Percentiles rank a stretch among this genome's conserved stretches.
These are phyloP conservation scores for Nephila pilipes DNA, from an alignment of 1,140 invertebrate species.

Conservation along the genomic window DNA sequence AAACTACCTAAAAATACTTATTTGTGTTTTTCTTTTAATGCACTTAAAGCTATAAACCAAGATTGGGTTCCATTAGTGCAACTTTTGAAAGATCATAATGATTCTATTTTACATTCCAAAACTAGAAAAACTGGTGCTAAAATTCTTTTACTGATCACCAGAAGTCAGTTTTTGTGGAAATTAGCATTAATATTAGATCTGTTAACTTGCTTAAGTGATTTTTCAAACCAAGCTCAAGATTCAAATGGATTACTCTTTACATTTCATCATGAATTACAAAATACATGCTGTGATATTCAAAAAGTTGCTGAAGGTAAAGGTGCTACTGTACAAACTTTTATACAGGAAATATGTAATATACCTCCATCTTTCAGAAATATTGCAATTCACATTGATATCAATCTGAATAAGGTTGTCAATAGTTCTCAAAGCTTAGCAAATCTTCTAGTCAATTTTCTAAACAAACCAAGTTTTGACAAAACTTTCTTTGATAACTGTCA, in stretches of 20 bases:
- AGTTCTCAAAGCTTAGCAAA: neutral
- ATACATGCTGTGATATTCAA: neutral
- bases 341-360: neutral
- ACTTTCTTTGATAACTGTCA: neutral
- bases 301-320: slow-evolving; percentile 9
- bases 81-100: slow-evolving; percentile 8
- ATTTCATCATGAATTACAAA: neutral
- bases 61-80: slow-evolving; percentile 10
- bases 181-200: slow-evolving; percentile 29
- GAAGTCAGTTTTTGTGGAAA: neutral
- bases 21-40: neutral
- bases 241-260: neutral
- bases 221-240: neutral
- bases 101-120: neutral
- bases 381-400: neutral
- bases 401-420: neutral
- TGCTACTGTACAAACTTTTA: neutral
- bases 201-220: slow-evolving; percentile 1
- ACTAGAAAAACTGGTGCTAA: neutral
- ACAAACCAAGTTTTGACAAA: neutral
- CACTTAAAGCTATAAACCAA: neutral
- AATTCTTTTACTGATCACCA: neutral
- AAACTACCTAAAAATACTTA: slow-evolving; percentile 3
- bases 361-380: neutral
- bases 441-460: neutral